These are phyloP conservation scores for Platysternon megacephalum DNA, from an alignment of 2,113 vertebrate genomes.

Conservation along the genomic window DNA sequence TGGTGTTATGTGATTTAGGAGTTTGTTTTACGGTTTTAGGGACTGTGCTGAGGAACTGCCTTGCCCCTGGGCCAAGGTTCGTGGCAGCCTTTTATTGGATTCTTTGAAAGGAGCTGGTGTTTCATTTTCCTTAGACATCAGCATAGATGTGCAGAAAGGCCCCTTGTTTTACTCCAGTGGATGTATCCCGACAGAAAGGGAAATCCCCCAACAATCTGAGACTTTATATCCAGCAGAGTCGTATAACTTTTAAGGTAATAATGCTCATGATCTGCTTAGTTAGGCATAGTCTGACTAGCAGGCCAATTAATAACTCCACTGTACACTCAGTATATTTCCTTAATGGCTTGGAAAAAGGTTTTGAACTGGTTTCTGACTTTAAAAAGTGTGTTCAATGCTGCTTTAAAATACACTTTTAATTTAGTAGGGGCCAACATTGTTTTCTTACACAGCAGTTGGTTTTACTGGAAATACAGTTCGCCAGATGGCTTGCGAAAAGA, in stretches of 20 bases:
- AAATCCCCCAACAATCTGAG: background rate
- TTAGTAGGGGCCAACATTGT: slow-evolving; percentile 58
- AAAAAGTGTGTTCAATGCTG: slow-evolving; percentile 47
- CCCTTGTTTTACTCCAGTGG: background rate
- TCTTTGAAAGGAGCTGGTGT: background rate
- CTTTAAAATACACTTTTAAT: slow-evolving; percentile 58
- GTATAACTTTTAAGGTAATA: slow-evolving; percentile 19
- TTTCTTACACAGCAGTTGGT: slow-evolving; percentile 61
- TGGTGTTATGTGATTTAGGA: background rate
- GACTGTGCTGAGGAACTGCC: background rate
- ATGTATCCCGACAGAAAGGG: background rate
- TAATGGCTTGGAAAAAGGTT: slow-evolving; percentile 46
- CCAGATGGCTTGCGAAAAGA: slow-evolving; percentile 75
- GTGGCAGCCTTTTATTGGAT: background rate
- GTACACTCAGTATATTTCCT: slow-evolving; percentile 45
- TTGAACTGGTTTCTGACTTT: slow-evolving; percentile 44
- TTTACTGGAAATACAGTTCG: slow-evolving; percentile 75
- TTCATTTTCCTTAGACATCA: background rate
- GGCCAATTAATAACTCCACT: slow-evolving; percentile 32
- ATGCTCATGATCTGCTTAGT: background rate
- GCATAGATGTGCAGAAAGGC: background rate
- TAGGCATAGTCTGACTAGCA: slow-evolving; percentile 26
- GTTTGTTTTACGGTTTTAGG: background rate
- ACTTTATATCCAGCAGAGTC: slow-evolving; percentile 9
- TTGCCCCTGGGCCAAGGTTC: background rate